Percentiles rank a stretch among this genome's conserved stretches.
Conservation (phyloP, 2,113 vertebrate species). For the Petrocephalus microphthalmus region DNA sequence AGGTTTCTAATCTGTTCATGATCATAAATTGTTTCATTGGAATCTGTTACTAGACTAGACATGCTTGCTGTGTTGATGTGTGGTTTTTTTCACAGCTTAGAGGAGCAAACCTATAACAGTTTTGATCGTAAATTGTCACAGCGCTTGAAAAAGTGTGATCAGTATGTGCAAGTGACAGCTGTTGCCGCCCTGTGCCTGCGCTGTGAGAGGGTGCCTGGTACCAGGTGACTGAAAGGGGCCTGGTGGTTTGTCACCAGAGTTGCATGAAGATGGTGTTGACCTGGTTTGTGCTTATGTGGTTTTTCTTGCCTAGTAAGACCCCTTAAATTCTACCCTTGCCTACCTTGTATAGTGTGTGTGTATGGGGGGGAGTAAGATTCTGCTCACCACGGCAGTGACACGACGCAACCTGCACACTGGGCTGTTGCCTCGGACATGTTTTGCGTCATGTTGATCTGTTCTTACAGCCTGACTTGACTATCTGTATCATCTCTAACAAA, state of each 20-base stretch:
- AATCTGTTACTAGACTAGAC: not conserved
- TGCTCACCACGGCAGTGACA: not conserved
- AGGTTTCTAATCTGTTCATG: not conserved
- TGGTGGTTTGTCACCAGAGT: not conserved
- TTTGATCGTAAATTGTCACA: not conserved
- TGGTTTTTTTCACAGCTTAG: not conserved
- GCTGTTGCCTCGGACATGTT: not conserved
- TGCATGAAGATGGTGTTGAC: not conserved
- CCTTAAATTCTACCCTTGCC: not conserved
- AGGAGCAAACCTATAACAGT: not conserved
- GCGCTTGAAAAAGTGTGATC: not conserved
- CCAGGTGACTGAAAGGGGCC: not conserved
- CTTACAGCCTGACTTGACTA: not conserved
- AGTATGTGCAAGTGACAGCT: not conserved
- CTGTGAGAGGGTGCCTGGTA: not conserved
- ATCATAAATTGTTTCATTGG: constrained; percentile 4
- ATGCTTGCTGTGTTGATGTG: constrained; percentile 4
- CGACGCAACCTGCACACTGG: not conserved
- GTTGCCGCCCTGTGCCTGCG: not conserved
- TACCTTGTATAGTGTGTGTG: not conserved
- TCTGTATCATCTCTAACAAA: not conserved
- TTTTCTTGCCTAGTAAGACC: not conserved
- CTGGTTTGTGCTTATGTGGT: not conserved
- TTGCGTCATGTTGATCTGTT: not conserved
- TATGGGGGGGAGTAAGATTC: not conserved